Evolutionary conservation across 1,140 invertebrate species (phyloP), one percentile per base, ranked within the genome.

Genomic region (Magallana ariakensis): DNA sequence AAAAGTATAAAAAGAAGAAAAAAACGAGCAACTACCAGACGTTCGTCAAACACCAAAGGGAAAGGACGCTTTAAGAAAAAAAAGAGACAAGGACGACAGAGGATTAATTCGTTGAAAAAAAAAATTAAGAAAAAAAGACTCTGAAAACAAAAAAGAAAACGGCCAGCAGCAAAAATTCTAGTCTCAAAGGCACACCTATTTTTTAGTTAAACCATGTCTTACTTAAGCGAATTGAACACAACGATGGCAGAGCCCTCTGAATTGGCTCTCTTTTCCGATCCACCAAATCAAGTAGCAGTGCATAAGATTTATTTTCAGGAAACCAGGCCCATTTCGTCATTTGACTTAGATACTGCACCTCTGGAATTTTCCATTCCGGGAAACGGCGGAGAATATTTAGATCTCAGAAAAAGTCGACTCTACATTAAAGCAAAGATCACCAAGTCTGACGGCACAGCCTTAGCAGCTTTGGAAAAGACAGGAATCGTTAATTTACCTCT

Each of bases 251-350:
- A 84, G 83, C 66, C 75, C 83, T 75, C 83, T 56, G 66, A 89
- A 83, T 66, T 87, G 54, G 33, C 83, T 62, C n/a, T 84, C 60
- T 70, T 83, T 87, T 53, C 57, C 46, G 80, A 56, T 46, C 85
- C 85, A 1, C 62, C 81, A 4, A 87, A 86, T 83, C 87, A 87
- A 66, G 57, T 80, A 13, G 82, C 70, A 46, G 84, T 89, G 7
- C n/a, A 60, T 19, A 85, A 89, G 57, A 85, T 86, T n/a, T 89
- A 89, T 58, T 87, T 60, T 62, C 26, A 80, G 0, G 89, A 90
- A 87, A 85, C 57, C 80, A 54, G 87, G 22, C 85, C 89, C 53
- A 16, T 88, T 5, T 85, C 84, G 26, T 54, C 80, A 10, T 87
- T 62, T 33, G 87, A 62, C 55, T 81, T 82, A 3, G 87, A 80